These are phyloP conservation scores for Lemur catta DNA, from an alignment of 2,797 vertebrate species.

Conservation along the genomic window DNA sequence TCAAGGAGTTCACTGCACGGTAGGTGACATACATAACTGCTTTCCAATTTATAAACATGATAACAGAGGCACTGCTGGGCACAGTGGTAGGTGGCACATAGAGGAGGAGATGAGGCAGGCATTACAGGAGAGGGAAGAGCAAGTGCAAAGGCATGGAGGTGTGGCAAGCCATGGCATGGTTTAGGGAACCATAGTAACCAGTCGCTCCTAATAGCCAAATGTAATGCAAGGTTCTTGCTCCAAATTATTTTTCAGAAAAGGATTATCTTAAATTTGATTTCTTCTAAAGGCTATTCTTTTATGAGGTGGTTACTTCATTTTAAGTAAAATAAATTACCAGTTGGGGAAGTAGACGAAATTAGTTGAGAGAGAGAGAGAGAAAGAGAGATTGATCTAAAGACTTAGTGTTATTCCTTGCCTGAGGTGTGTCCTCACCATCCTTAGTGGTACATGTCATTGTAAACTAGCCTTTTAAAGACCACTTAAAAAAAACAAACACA, in stretches of 20 bases:
- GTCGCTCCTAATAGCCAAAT: neutral
- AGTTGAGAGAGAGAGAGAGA: neutral
- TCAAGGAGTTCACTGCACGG: neutral
- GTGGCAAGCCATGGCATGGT: neutral
- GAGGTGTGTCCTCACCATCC: neutral
- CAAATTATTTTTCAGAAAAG: neutral
- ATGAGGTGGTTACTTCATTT: conserved; percentile 10
- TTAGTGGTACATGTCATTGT: neutral
- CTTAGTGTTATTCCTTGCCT: neutral
- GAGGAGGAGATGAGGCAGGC: neutral
- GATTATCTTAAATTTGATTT: neutral
- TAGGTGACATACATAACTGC: neutral
- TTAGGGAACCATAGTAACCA: neutral
- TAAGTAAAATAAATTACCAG: neutral
- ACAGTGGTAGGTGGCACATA: neutral
- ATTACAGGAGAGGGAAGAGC: neutral
- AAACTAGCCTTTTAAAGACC: neutral
- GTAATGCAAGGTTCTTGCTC: neutral
- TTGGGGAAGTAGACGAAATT: neutral
- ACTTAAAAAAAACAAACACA: neutral
- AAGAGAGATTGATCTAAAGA: neutral
- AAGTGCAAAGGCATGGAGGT: neutral
- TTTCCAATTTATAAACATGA: neutral
- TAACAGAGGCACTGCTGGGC: neutral
- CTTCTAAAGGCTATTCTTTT: neutral